Evolutionary conservation across 2,888 invertebrate genomes (phyloP).

Genomic region (Heteropelma amictum): DNA sequence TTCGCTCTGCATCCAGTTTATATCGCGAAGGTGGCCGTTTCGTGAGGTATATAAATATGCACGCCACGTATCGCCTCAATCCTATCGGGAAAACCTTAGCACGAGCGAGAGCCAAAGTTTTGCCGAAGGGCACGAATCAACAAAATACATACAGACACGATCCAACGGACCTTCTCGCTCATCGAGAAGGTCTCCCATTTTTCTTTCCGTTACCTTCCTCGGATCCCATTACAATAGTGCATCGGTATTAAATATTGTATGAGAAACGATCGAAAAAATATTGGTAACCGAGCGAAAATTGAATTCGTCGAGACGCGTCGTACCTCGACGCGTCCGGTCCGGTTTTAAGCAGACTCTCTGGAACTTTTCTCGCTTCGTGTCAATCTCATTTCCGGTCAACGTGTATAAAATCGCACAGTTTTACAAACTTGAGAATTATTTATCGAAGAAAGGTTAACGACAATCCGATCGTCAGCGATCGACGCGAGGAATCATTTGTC

Average conservation of each 20-base stretch:
- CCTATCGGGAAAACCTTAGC: slow-evolving; percentile 29
- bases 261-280: slow-evolving; percentile 18
- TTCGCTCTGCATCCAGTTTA: slow-evolving; percentile 15
- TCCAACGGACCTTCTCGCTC: neutral
- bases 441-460: too few relatives aligned
- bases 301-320: neutral
- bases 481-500: too few relatives aligned
- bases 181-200: too few relatives aligned
- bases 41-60: neutral
- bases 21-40: slow-evolving; percentile 20
- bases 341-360: neutral
- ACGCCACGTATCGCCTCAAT: slow-evolving; percentile 31
- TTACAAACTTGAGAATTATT: neutral
- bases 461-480: too few relatives aligned
- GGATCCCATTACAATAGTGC: slow-evolving; percentile 29
- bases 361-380: too few relatives aligned
- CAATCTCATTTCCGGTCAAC: too few relatives aligned
- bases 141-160: neutral
- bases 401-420: neutral
- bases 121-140: slow-evolving; percentile 32
- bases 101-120: slow-evolving; percentile 37
- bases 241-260: slow-evolving; percentile 47
- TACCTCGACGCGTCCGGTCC: neutral
- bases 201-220: slow-evolving; percentile 4
- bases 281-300: neutral